These are phyloP conservation scores for Teleopsis dalmanni DNA, from an alignment of 1,140 invertebrate species.

Conservation along the genomic window DNA sequence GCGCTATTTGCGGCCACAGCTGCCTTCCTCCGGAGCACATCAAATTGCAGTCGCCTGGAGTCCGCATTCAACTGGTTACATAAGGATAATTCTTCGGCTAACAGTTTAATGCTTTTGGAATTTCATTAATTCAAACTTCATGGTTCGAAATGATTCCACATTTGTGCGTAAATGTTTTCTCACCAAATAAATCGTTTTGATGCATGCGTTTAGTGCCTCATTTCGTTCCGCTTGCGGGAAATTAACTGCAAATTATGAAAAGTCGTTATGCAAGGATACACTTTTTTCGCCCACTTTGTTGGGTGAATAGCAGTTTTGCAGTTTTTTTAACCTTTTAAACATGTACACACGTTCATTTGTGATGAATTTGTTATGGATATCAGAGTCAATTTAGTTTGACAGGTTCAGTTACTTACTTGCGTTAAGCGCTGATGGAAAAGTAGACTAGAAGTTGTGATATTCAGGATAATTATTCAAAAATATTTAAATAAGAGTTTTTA, in stretches of 20 bases:
- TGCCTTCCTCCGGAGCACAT: constrained; percentile 3
- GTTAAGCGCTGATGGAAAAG: no score
- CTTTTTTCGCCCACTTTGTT: background rate
- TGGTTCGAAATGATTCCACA: constrained; percentile 34
- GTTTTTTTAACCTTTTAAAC: no score
- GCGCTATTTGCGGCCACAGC: constrained; percentile 18
- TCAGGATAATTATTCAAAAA: no score
- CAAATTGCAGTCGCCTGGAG: constrained; percentile 5
- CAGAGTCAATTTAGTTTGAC: no score
- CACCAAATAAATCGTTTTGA: constrained; percentile 41
- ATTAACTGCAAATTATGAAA: constrained; percentile 35
- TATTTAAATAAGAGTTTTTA: no score
- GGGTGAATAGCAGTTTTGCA: background rate
- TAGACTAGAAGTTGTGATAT: no score
- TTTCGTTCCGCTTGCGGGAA: constrained; percentile 38
- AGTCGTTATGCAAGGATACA: background rate
- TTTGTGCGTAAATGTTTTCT: constrained; percentile 44
- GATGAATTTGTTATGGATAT: constrained; percentile 1
- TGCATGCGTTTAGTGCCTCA: constrained; percentile 33
- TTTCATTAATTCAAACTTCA: constrained; percentile 1
- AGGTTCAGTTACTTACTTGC: no score
- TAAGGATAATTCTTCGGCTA: constrained; percentile 4
- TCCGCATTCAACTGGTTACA: constrained; percentile 30
- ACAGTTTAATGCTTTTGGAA: background rate
- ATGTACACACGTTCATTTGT: constrained; percentile 8